Percentiles rank a stretch among this genome's conserved stretches.
Conservation (phyloP, 1,140 invertebrate genomes). For the Drosophila truncata region DNA sequence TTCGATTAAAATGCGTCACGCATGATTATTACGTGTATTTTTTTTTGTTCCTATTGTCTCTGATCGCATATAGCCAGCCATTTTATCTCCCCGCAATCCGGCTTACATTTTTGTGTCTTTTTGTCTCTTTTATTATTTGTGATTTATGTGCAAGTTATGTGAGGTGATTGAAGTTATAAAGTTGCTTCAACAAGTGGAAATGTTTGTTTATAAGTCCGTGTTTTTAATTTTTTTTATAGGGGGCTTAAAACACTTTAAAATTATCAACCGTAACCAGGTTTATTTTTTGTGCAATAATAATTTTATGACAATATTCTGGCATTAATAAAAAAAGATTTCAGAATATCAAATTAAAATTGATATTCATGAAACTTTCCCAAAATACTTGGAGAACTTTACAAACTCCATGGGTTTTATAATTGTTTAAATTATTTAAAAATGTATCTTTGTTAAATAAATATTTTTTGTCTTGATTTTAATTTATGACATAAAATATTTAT, state of each 20-base stretch:
- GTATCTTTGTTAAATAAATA: too few relatives aligned
- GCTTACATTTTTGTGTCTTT: constrained; percentile 23
- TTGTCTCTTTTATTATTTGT: constrained; percentile 26
- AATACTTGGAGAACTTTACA: neutral
- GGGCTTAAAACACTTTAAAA: constrained; percentile 4
- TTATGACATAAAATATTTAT: neutral
- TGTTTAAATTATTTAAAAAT: neutral
- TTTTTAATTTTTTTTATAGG: constrained; percentile 14
- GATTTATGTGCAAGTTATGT: constrained; percentile 67
- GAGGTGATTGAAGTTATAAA: constrained; percentile 44
- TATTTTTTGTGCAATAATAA: neutral
- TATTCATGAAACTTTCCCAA: too few relatives aligned
- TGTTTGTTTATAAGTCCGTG: neutral
- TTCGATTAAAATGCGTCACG: constrained; percentile 76
- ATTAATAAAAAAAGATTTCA: neutral
- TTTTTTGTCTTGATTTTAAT: too few relatives aligned
- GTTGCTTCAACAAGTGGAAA: constrained; percentile 41
- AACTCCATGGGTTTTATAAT: neutral
- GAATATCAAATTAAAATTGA: too few relatives aligned
- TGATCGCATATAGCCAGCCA: constrained; percentile 33
- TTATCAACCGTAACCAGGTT: constrained; percentile 12
- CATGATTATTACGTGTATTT: constrained; percentile 71
- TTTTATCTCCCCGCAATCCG: constrained; percentile 39
- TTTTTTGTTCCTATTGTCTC: constrained; percentile 21
- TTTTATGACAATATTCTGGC: neutral